Evolutionary conservation across 2,888 invertebrate genomes (phyloP), one percentile per base, ranked within the genome.

Genomic region (Pollenia amentaria): DNA sequence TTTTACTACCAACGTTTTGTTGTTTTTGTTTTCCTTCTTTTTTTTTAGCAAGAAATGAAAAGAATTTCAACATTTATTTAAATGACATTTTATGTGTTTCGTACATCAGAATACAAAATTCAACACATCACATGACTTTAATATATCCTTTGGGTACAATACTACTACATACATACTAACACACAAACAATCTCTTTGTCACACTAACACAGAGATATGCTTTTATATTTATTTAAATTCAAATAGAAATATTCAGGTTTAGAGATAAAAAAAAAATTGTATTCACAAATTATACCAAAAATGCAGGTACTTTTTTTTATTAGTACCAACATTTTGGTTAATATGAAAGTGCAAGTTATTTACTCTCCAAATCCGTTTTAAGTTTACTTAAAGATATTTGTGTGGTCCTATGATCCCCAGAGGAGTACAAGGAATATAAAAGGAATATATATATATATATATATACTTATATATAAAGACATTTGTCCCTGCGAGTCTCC

Each of bases 131-230:
- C 79, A 77, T 72, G 82, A 60, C 44, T 75, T 80, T 76, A 76
- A 80, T 83, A 76, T 55, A 83, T 86, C 86, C 83, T 83, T 86
- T 79, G 86, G 86, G 86, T 79, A 76, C 60, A 86, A 83, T 78
- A 65, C 16, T 29, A n/a, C 53, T 55, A 48, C 57, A 21, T 12
- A 38, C 38, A 72, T 55, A 57, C 57, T n/a, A 14, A 38, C 38
- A 72, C 18, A 67, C 48, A 67, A 11, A 46, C 46, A 16, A n/a
- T 57, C 9, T 16, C 21, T 40, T 14, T 11, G 16, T 29, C 46
- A 12, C 42, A 48, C 82, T 48, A 29, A 40, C 21, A 21, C 46
- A 53, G n/a, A 69, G 18, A n/a, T 8, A 11, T 16, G 3, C 12
- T 29, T 12, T 9, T 16, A 29, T 6, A 29, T 29, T 29, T 29